These are phyloP conservation scores for Formica aserva DNA, from an alignment of 2,888 invertebrate species.

Conservation along the genomic window DNA sequence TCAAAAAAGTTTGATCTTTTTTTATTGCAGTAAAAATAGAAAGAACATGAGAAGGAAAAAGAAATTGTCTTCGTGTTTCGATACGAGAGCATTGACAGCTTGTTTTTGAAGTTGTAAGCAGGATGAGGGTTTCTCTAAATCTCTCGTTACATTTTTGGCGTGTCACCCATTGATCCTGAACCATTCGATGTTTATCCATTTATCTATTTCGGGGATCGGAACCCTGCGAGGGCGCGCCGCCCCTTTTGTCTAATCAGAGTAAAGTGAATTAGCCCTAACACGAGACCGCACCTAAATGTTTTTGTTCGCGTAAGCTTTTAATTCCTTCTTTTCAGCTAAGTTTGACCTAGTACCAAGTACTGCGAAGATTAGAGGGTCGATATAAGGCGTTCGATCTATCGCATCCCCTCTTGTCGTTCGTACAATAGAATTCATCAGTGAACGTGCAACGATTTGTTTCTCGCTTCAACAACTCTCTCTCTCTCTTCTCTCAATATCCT, in stretches of 20 bases:
- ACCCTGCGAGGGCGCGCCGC: constrained; percentile 55
- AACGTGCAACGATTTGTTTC: background rate
- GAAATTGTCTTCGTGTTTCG: background rate
- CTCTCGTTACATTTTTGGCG: constrained; percentile 1
- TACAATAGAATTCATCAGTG: background rate
- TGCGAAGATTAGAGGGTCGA: constrained; percentile 17
- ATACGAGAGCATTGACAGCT: background rate
- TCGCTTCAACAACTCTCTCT: background rate
- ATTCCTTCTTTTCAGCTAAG: constrained; percentile 39
- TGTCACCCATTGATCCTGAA: constrained; percentile 14
- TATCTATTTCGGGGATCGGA: constrained; percentile 47
- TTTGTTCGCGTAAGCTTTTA: constrained; percentile 33
- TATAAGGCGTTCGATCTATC: background rate
- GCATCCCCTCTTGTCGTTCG: background rate
- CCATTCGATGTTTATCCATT: constrained; percentile 21
- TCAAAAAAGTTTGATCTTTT: background rate
- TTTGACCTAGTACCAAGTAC: constrained; percentile 1
- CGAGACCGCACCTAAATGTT: constrained; percentile 64
- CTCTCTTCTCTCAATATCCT: background rate
- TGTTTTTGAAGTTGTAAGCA: background rate
- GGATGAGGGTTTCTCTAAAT: background rate
- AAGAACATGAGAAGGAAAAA: background rate
- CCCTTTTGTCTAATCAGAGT: constrained; percentile 60
- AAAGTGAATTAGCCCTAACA: constrained; percentile 57
- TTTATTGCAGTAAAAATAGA: background rate